phyloP scores from a whole-genome alignment of 2,797 vertebrate genomes.

The Sebastes steindachneri region DNA sequence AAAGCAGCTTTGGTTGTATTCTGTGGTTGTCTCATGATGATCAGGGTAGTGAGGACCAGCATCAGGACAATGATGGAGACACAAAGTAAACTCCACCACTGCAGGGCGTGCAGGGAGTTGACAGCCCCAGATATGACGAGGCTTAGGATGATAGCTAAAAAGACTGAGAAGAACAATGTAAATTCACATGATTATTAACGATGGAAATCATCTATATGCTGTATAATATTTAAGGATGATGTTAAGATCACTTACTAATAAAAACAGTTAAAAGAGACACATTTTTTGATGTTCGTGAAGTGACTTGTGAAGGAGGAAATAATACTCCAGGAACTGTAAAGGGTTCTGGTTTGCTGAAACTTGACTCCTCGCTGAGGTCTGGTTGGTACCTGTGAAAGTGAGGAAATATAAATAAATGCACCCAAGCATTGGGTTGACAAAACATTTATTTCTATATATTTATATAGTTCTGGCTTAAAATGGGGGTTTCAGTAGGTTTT shows the following conservation, averaged over 20 bases:
- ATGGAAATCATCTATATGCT: not conserved
- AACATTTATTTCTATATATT: not conserved
- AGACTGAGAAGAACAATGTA: conserved; percentile 63
- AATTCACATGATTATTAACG: not conserved
- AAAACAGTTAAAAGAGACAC: conserved; percentile 77
- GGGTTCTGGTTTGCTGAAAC: conserved; percentile 53
- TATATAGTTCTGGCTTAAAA: not conserved
- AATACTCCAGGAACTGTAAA: conserved; percentile 63
- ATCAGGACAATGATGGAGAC: conserved; percentile 68
- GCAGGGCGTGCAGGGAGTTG: conserved; percentile 57
- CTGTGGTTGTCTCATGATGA: conserved; percentile 89
- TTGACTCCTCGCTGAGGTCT: conserved; percentile 51
- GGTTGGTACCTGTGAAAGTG: conserved; percentile 78
- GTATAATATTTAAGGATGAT: not conserved
- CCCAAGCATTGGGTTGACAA: not conserved
- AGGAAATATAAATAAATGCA: not conserved
- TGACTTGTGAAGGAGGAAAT: conserved; percentile 63
- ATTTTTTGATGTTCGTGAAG: conserved; percentile 72
- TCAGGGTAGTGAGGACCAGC: conserved; percentile 64
- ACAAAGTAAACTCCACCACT: conserved; percentile 83
- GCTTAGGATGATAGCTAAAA: conserved; percentile 76
- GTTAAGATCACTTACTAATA: conserved; percentile 64
- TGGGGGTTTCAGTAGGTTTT: not conserved
- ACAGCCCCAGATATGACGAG: conserved; percentile 64
- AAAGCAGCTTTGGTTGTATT: conserved; percentile 82